These are phyloP conservation scores for Synanthedon vespiformis DNA, from an alignment of 2,888 invertebrate genomes.

Conservation along the genomic window DNA sequence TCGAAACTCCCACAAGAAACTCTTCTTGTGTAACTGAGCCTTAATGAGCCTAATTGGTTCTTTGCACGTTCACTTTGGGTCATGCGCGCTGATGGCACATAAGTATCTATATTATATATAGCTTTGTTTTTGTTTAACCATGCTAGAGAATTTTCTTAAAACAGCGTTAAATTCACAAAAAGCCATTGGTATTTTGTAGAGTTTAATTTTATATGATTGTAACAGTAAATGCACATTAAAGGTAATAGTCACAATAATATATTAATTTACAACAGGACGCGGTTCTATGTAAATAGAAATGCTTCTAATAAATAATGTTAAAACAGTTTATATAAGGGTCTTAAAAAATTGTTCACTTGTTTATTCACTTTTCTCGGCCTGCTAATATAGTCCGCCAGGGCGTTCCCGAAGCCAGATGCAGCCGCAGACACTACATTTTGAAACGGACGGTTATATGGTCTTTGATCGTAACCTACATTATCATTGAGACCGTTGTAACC, in stretches of 20 bases:
- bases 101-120: too few relatives aligned
- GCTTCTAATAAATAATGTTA: constrained; percentile 13
- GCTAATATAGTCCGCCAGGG: constrained; percentile 54
- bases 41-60: too few relatives aligned
- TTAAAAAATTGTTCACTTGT: constrained; percentile 42
- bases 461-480: constrained; percentile 15
- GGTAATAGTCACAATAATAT: constrained; percentile 38
- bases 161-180: too few relatives aligned
- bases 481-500: constrained; percentile 16
- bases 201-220: too few relatives aligned
- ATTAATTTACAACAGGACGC: constrained; percentile 21
- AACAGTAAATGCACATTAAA: too few relatives aligned
- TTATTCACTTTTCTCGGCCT: constrained; percentile 42
- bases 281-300: background rate
- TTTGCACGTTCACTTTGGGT: too few relatives aligned
- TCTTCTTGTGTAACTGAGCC: too few relatives aligned
- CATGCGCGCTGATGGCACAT: too few relatives aligned
- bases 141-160: too few relatives aligned
- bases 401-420: constrained; percentile 65
- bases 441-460: constrained; percentile 25
- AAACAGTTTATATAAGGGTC: constrained; percentile 48
- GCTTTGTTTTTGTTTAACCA: too few relatives aligned
- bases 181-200: too few relatives aligned
- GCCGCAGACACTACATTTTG: constrained; percentile 47
- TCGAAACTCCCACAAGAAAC: too few relatives aligned